Conservation (phyloP, 2,888 invertebrate species). For the Crematogaster levior region DNA sequence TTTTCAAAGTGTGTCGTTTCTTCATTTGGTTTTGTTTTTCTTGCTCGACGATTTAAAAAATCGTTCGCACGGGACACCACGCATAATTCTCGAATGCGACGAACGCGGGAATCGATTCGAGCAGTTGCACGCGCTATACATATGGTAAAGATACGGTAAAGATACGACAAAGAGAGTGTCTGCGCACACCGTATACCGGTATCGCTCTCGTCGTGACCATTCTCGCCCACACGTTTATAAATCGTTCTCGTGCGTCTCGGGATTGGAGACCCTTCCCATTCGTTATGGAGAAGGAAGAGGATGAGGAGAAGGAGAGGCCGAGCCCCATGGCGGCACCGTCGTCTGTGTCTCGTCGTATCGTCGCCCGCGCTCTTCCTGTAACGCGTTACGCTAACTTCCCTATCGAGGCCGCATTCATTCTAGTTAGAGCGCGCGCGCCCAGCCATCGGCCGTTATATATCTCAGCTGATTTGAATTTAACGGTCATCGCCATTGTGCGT, state of each 20-base stretch:
- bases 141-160: constrained; percentile 3
- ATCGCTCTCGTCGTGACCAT: constrained; percentile 60
- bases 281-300: not conserved
- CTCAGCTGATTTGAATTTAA: constrained; percentile 81
- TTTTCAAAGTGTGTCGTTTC: not conserved
- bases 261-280: constrained; percentile 37
- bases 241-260: constrained; percentile 59
- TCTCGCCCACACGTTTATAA: constrained; percentile 70
- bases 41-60: not conserved
- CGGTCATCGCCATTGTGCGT: constrained; percentile 78
- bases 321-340: not conserved
- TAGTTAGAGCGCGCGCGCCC: constrained; percentile 76
- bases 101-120: constrained; percentile 55
- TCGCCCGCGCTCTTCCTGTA: constrained; percentile 47
- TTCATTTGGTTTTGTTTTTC: not conserved
- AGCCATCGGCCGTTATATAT: constrained; percentile 75
- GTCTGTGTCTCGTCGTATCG: constrained; percentile 18
- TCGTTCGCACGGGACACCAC: not conserved
- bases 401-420: constrained; percentile 72
- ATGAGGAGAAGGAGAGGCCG: not conserved
- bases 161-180: not conserved
- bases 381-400: constrained; percentile 34
- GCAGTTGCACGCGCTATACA: not conserved
- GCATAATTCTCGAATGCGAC: not conserved
- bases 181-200: constrained; percentile 11